These are phyloP conservation scores for Sarcophaga rosellei DNA, from an alignment of 2,888 invertebrate genomes.

Conservation along the genomic window DNA sequence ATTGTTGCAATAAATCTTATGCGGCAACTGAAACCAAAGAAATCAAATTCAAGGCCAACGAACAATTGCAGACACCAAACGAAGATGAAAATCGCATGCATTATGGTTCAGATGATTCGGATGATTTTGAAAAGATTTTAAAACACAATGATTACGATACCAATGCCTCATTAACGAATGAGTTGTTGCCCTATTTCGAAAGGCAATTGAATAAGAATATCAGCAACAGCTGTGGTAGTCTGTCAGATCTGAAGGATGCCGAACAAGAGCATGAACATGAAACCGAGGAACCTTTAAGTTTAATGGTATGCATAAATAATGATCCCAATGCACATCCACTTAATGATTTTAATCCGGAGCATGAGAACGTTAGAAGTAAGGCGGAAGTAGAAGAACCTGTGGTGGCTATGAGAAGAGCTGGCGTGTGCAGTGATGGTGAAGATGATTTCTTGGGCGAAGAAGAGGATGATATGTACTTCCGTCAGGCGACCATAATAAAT, in stretches of 20 bases:
- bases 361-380: background rate
- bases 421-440: conserved; percentile 77
- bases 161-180: conserved; percentile 77
- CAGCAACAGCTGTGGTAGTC: conserved; percentile 76
- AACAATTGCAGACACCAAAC: conserved; percentile 4
- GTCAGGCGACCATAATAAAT: conserved; percentile 79
- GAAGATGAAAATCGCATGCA: conserved; percentile 63
- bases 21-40: conserved; percentile 61
- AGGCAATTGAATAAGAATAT: conserved; percentile 79
- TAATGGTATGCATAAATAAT: conserved; percentile 76
- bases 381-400: conserved; percentile 50
- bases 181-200: conserved; percentile 80
- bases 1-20: background rate
- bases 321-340: conserved; percentile 76
- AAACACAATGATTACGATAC: conserved; percentile 78
- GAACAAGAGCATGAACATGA: conserved; percentile 70
- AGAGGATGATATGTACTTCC: conserved; percentile 79
- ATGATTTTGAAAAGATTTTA: conserved; percentile 80
- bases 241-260: conserved; percentile 75
- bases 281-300: conserved; percentile 74
- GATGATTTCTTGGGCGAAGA: conserved; percentile 77
- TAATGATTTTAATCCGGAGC: conserved; percentile 72
- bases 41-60: conserved; percentile 35
- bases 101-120: conserved; percentile 75
- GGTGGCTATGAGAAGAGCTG: conserved; percentile 73